These are phyloP conservation scores for Philaenus spumarius DNA, from an alignment of 1,140 invertebrate genomes.

Conservation along the genomic window DNA sequence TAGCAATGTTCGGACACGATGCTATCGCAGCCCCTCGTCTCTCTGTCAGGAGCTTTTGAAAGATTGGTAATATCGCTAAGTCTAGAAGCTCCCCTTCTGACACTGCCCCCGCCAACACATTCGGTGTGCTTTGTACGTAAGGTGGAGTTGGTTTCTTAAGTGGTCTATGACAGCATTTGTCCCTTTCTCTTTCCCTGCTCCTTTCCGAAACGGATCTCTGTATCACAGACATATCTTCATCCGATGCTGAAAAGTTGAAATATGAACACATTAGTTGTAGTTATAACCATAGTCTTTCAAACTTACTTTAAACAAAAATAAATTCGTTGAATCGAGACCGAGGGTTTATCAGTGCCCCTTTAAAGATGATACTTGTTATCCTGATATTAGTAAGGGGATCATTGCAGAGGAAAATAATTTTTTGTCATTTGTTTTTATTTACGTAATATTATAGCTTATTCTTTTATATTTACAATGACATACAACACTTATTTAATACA, in stretches of 20 bases:
- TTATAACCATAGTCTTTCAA: too few relatives aligned
- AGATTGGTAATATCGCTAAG: constrained; percentile 79
- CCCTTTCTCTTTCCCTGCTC: constrained; percentile 39
- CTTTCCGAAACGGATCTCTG: constrained; percentile 48
- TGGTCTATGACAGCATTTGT: constrained; percentile 35
- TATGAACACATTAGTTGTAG: too few relatives aligned
- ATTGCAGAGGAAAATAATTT: too few relatives aligned
- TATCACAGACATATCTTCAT: constrained; percentile 35
- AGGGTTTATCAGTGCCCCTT: too few relatives aligned
- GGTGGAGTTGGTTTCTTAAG: constrained; percentile 33
- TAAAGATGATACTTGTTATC: too few relatives aligned
- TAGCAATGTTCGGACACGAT: constrained; percentile 88
- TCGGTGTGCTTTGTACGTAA: constrained; percentile 53
- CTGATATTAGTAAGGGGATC: too few relatives aligned
- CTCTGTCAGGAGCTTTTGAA: constrained; percentile 81
- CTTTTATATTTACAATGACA: too few relatives aligned
- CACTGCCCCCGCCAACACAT: constrained; percentile 48
- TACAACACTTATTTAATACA: too few relatives aligned
- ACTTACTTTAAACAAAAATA: too few relatives aligned
- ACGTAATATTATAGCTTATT: too few relatives aligned
- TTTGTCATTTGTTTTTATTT: too few relatives aligned
- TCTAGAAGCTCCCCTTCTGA: constrained; percentile 77
- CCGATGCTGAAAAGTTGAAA: constrained; percentile 12
- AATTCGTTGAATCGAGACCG: too few relatives aligned
- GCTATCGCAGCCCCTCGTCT: constrained; percentile 71